Evolutionary conservation across 2,113 vertebrate genomes (phyloP).

Genomic region (Dasypus novemcinctus): DNA sequence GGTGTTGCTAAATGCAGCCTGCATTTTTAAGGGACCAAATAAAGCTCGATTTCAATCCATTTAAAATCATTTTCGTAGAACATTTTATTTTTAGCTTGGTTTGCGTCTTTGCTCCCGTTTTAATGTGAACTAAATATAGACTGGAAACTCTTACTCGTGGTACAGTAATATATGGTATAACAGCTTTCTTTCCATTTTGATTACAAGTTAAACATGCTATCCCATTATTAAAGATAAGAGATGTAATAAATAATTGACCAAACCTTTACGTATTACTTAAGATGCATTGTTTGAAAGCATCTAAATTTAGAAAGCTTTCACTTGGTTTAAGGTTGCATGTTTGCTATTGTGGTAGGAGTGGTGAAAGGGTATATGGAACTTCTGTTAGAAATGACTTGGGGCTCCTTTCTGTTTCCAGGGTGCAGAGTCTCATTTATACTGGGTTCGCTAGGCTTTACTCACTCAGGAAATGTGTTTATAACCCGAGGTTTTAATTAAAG

Average conservation of each 20-base stretch:
- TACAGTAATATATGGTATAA: constrained; percentile 70
- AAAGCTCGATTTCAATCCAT: constrained; percentile 76
- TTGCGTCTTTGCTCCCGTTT: constrained; percentile 80
- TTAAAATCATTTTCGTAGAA: constrained; percentile 75
- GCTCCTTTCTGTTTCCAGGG: constrained; percentile 75
- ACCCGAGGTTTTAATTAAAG: constrained; percentile 74
- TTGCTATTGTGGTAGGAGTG: constrained; percentile 79
- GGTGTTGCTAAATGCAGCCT: neutral
- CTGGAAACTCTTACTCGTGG: constrained; percentile 79
- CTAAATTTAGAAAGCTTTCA: constrained; percentile 87
- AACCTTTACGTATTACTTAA: constrained; percentile 80
- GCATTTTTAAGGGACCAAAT: constrained; percentile 62
- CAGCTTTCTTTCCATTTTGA: constrained; percentile 72
- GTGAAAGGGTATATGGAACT: constrained; percentile 77
- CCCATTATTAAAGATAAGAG: constrained; percentile 84
- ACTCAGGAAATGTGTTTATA: constrained; percentile 75
- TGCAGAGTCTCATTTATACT: constrained; percentile 72
- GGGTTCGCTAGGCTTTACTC: constrained; percentile 79
- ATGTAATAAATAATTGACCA: constrained; percentile 89
- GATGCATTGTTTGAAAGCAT: constrained; percentile 87
- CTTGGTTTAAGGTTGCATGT: constrained; percentile 78
- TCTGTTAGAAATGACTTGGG: constrained; percentile 71
- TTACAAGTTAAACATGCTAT: constrained; percentile 78
- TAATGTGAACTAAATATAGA: constrained; percentile 78
- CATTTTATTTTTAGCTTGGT: constrained; percentile 78